Base-by-base conservation (phyloP, 2,797 vertebrate species). In the Anguilla obscura region DNA sequence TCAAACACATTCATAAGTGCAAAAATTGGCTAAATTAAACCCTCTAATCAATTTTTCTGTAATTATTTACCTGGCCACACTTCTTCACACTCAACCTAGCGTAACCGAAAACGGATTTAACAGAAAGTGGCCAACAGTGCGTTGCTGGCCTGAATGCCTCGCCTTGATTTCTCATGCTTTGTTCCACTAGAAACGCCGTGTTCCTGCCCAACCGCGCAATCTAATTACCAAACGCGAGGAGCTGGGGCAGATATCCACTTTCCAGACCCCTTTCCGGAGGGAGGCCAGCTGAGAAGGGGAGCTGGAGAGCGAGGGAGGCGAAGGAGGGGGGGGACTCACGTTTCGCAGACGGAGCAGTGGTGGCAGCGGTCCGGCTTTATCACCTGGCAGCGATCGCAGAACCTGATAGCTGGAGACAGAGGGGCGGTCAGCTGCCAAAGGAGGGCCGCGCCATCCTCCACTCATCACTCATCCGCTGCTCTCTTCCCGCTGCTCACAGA, bases 281-380 rank as follows among this genome's bases (percentile, higher is more conserved):
- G 86, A 90, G 60, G 87, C 33, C 54, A 60, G 71, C 12, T 63
- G 36, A 66, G 58, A 60, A 54, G 80, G 40, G 88, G 87, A 69
- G 48, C 83, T 50, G 74, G 86, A 50, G 54, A 40, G 52, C 33
- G 30, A 12, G 66, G 50, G 40, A 48, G 79, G 52, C 40, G 12
- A 56, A 7, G 69, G 12, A 24, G 8, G 84, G 90, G 90, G 74
- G 69, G 86, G 89, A 98, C 98, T 98, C 96, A 99, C 99, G 96
- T 95, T 92, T 99, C 97, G 95, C 99, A 99, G 69, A 99, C 97
- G 0, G 98, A 99, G 90, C 99, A 99, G 87, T 99, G 99, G 94
- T 99, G 99, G 93, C 98, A 99, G 82, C 99, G 99, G 90, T 99
- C 99, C 33, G 99, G 99, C 94, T 99, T 99, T 94, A 99, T 96